Conservation (phyloP, 2,888 invertebrate species). For the Drosophila anomelani region DNA sequence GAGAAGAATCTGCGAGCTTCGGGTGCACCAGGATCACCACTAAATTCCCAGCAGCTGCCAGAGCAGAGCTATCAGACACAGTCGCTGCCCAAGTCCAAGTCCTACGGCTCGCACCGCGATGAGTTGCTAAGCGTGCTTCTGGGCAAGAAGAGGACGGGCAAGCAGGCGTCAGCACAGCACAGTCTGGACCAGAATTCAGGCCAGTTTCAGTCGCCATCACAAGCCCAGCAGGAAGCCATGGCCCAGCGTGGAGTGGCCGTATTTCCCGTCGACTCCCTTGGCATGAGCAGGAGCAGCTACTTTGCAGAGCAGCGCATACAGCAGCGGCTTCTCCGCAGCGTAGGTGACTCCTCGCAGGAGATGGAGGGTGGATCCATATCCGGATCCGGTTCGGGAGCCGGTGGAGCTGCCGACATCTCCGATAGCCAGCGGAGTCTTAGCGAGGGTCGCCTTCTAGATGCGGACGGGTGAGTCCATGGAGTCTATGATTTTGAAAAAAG, state of each 20-base stretch:
- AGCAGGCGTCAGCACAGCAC: conserved; percentile 43
- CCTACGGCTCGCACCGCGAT: conserved; percentile 75
- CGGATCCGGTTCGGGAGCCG: conserved; percentile 45
- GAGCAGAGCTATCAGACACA: conserved; percentile 77
- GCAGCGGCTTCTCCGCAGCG: conserved; percentile 75
- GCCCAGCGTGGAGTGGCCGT: conserved; percentile 78
- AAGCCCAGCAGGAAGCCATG: conserved; percentile 56
- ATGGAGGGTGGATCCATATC: conserved; percentile 48
- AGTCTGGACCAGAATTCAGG: conserved; percentile 17
- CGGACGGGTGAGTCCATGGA: conserved; percentile 80
- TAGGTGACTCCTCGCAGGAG: conserved; percentile 82
- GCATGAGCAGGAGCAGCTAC: conserved; percentile 69
- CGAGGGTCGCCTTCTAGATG: conserved; percentile 81
- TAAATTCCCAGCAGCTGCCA: conserved; percentile 74
- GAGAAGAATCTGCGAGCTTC: conserved; percentile 80
- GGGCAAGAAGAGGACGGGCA: conserved; percentile 65
- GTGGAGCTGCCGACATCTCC: conserved; percentile 77
- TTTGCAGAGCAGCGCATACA: conserved; percentile 74
- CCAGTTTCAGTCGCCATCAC: conserved; percentile 15
- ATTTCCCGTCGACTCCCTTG: conserved; percentile 72
- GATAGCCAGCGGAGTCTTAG: conserved; percentile 85
- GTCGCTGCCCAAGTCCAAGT: conserved; percentile 81
- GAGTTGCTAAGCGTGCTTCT: conserved; percentile 70
- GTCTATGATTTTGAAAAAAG: too few relatives aligned
- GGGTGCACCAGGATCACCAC: conserved; percentile 78